phyloP scores from a whole-genome alignment of 1,140 invertebrate genomes.

The Berghia stephanieae region DNA sequence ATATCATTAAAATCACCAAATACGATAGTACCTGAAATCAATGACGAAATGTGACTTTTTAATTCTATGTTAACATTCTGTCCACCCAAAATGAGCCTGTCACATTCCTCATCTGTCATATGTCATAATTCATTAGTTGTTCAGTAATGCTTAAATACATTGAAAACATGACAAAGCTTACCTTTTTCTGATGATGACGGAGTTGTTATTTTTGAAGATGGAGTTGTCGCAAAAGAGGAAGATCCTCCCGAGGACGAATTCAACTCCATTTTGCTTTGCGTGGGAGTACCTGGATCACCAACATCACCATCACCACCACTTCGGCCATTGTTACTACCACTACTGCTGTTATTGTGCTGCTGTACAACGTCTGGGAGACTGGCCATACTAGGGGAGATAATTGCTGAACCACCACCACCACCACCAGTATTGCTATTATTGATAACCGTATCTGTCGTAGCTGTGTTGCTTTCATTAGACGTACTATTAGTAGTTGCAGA shows the following conservation, averaged over 20 bases:
- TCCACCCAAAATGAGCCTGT: too few relatives aligned
- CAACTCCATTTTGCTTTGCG: neutral
- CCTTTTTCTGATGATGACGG: neutral
- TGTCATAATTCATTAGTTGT: too few relatives aligned
- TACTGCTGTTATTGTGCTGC: slow-evolving; percentile 33
- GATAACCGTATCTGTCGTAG: neutral
- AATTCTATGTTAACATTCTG: too few relatives aligned
- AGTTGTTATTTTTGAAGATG: neutral
- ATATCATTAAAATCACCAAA: too few relatives aligned
- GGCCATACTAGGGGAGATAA: slow-evolving; percentile 13
- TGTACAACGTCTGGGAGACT: slow-evolving; percentile 45
- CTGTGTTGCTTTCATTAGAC: neutral
- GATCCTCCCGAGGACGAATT: neutral
- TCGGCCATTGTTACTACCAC: too few relatives aligned
- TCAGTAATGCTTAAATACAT: too few relatives aligned
- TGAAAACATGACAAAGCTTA: too few relatives aligned
- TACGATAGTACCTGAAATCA: too few relatives aligned
- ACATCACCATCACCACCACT: too few relatives aligned
- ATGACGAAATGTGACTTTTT: too few relatives aligned
- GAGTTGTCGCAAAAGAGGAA: neutral
- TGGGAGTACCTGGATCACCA: neutral
- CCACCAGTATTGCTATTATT: slow-evolving; percentile 3
- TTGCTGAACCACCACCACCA: neutral
- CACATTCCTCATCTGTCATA: too few relatives aligned
- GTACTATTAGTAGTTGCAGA: too few relatives aligned